Conservation (phyloP, 2,113 vertebrate species). For the Corythoichthys intestinalis region DNA sequence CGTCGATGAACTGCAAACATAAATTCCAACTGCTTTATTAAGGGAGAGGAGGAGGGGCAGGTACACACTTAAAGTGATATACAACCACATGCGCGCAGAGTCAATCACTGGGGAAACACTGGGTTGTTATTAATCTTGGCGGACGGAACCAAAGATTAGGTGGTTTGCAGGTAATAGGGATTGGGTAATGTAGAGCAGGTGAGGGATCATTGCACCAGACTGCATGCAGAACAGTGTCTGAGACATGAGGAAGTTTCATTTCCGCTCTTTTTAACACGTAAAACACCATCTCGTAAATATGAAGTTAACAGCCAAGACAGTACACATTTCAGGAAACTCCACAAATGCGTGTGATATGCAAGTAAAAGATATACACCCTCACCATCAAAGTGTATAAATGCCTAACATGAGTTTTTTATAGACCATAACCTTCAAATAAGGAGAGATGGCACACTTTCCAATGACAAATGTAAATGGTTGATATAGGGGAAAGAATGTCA, state of each 20-base stretch:
- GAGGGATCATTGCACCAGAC: slow-evolving; percentile 69
- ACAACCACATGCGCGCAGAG: slow-evolving; percentile 29
- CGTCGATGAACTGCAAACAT: slow-evolving; percentile 90
- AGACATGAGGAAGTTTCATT: slow-evolving; percentile 72
- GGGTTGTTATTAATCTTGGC: slow-evolving; percentile 64
- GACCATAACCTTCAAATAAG: not conserved
- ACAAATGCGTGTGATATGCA: not conserved
- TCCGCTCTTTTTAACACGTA: slow-evolving; percentile 70
- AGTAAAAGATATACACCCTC: not conserved
- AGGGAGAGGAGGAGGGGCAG: slow-evolving; percentile 22
- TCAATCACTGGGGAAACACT: slow-evolving; percentile 45
- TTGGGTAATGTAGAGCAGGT: slow-evolving; percentile 73
- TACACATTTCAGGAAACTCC: not conserved
- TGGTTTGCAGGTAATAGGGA: slow-evolving; percentile 63
- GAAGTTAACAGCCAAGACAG: slow-evolving; percentile 38
- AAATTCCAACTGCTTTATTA: slow-evolving; percentile 76
- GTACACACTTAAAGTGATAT: slow-evolving; percentile 34
- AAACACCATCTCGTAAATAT: slow-evolving; percentile 70
- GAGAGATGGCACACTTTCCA: not conserved
- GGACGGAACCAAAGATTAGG: slow-evolving; percentile 65
- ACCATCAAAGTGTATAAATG: not conserved
- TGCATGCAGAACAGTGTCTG: slow-evolving; percentile 54
- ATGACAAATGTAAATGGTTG: not conserved
- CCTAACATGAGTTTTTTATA: not conserved
- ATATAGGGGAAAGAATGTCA: too few relatives aligned